A percentile compares a stretch with the other conserved stretches of the same genome.
Evolutionary conservation across 1,140 invertebrate genomes (phyloP).

Genomic region (Drosophila malerkotliana): DNA sequence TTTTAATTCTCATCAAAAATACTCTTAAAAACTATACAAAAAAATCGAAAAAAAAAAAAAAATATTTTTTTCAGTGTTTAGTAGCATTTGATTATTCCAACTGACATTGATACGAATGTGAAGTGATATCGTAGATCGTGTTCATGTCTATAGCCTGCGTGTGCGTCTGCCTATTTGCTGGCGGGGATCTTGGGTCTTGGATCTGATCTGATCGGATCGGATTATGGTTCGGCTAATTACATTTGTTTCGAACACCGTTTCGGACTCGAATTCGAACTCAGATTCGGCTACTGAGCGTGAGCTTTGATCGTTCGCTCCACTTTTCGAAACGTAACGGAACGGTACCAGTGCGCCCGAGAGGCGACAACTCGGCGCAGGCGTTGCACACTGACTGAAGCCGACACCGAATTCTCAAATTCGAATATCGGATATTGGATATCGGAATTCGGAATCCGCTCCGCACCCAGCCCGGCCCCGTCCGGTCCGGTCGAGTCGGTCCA

Average conservation of each 20-base stretch:
- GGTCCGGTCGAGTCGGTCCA: background rate
- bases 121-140: background rate
- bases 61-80: background rate
- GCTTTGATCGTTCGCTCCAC: conserved; percentile 7
- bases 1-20: too few relatives aligned
- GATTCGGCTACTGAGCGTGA: background rate
- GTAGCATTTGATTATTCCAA: background rate
- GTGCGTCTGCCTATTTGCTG: conserved; percentile 1
- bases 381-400: conserved; percentile 49
- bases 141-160: background rate
- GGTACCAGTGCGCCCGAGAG: conserved; percentile 24
- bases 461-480: background rate
- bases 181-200: conserved; percentile 5
- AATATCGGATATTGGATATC: conserved; percentile 9
- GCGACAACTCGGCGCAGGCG: conserved; percentile 47
- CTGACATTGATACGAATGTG: conserved; percentile 3
- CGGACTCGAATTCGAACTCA: conserved; percentile 9
- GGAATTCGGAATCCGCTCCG: background rate
- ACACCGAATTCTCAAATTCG: conserved; percentile 25
- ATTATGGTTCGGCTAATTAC: conserved; percentile 42
- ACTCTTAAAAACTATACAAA: too few relatives aligned
- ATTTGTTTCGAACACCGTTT: conserved; percentile 19
- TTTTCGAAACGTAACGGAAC: conserved; percentile 15
- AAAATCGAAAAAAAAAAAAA: too few relatives aligned
- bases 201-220: conserved; percentile 6